Evolutionary conservation across 2,113 vertebrate genomes (phyloP).

Genomic region (Morphnarchus princeps): DNA sequence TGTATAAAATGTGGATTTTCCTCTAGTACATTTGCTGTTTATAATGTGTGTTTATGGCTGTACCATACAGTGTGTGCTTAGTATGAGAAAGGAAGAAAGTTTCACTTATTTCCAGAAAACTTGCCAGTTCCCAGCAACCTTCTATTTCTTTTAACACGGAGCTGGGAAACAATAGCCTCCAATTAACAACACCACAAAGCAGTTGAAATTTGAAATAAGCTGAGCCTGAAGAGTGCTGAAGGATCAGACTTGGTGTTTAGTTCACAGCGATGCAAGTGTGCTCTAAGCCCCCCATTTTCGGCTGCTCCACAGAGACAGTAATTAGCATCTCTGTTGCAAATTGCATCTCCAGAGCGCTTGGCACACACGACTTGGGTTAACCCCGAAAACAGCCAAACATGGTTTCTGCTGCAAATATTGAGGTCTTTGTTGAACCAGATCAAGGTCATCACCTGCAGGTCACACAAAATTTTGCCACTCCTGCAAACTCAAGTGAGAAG

Average conservation of each 20-base stretch:
- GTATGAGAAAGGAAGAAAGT: slow-evolving; percentile 27
- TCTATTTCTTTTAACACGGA: not conserved
- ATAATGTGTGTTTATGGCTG: slow-evolving; percentile 53
- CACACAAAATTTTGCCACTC: not conserved
- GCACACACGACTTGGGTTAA: not conserved
- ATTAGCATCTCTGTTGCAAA: not conserved
- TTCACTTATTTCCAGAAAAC: slow-evolving; percentile 41
- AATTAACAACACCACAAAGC: not conserved
- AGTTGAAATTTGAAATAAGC: not conserved
- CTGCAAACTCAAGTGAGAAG: not conserved
- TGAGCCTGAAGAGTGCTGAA: not conserved
- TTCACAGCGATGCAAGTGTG: not conserved
- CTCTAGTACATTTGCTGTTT: slow-evolving; percentile 51
- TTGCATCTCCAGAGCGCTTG: not conserved
- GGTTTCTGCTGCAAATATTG: not conserved
- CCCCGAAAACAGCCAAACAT: not conserved
- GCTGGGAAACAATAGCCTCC: not conserved
- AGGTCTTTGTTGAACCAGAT: not conserved
- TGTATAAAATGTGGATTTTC: slow-evolving; percentile 62
- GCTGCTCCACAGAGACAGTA: not conserved
- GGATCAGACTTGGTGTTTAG: not conserved
- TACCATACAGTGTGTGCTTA: not conserved
- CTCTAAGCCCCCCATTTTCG: not conserved
- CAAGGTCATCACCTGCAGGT: not conserved
- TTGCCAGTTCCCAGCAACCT: slow-evolving; percentile 7